A percentile compares a stretch with the other conserved stretches of the same genome.
These are phyloP conservation scores for Aphelenchoides avenae DNA, from an alignment of 1,140 invertebrate species.

Conservation along the genomic window DNA sequence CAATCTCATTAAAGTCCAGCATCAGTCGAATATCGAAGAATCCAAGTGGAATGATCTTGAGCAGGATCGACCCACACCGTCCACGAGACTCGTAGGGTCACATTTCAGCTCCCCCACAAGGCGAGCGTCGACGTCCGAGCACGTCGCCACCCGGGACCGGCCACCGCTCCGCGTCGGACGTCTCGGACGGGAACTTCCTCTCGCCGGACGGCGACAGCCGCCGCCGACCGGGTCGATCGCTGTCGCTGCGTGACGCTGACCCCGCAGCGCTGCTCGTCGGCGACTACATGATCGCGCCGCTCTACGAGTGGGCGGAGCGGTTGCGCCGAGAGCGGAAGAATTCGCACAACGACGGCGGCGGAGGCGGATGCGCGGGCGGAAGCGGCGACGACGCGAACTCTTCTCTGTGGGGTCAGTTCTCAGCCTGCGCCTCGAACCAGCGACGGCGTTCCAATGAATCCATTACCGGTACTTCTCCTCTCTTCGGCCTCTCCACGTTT, in stretches of 20 bases:
- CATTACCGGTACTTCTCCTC: constrained; percentile 34
- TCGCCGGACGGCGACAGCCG: no score
- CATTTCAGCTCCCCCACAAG: constrained; percentile 30
- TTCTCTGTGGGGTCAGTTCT: constrained; percentile 42
- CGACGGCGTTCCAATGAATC: constrained; percentile 32
- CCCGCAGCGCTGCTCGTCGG: constrained; percentile 43
- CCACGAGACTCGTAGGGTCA: no score
- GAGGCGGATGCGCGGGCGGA: constrained; percentile 4
- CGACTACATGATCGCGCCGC: constrained; percentile 57
- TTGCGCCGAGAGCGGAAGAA: constrained; percentile 25
- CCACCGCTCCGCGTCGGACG: no score
- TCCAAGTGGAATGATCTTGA: no score
- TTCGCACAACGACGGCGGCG: constrained; percentile 6
- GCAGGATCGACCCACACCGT: no score
- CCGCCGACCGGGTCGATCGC: constrained; percentile 23
- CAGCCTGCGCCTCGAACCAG: constrained; percentile 28
- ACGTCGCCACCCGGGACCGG: constrained; percentile 32
- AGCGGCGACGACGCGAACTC: constrained; percentile 63
- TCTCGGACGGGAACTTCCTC: no score
- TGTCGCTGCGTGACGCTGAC: constrained; percentile 34
- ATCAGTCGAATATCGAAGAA: no score
- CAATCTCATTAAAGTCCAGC: no score
- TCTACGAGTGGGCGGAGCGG: constrained; percentile 51
- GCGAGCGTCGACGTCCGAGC: constrained; percentile 25
- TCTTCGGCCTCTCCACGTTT: no score